A percentile compares a stretch with the other conserved stretches of the same genome.
These are phyloP conservation scores for Vanessa tameamea DNA, from an alignment of 1,140 invertebrate genomes.

Conservation along the genomic window DNA sequence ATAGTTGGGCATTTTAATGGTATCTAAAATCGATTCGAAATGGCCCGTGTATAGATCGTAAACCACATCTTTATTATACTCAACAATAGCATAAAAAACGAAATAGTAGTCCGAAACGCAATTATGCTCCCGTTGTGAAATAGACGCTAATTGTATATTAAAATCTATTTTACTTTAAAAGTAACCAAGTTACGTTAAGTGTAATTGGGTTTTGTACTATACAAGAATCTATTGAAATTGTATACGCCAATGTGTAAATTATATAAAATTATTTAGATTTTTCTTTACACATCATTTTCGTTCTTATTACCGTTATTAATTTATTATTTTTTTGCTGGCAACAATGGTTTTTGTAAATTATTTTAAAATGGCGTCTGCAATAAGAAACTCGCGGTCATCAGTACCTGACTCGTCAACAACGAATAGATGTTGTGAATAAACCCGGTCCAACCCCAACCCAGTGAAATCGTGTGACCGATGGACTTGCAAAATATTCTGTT, in stretches of 20 bases:
- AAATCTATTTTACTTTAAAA: slow-evolving; percentile 16
- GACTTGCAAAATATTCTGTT: slow-evolving; percentile 69
- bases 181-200: slow-evolving; percentile 19
- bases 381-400: slow-evolving; percentile 11
- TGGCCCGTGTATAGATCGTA: background rate
- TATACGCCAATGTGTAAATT: slow-evolving; percentile 33
- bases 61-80: slow-evolving; percentile 12
- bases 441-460: slow-evolving; percentile 51
- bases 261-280: background rate
- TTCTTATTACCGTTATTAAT: background rate
- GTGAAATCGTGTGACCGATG: slow-evolving; percentile 39
- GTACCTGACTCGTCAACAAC: slow-evolving; percentile 48
- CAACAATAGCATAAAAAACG: slow-evolving; percentile 3
- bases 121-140: slow-evolving; percentile 6
- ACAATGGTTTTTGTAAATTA: slow-evolving; percentile 6
- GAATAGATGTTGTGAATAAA: slow-evolving; percentile 60
- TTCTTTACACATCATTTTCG: background rate
- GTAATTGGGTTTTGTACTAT: slow-evolving; percentile 19
- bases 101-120: slow-evolving; percentile 9
- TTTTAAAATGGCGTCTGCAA: slow-evolving; percentile 22
- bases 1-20: background rate
- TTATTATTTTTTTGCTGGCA: slow-evolving; percentile 10
- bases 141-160: slow-evolving; percentile 3
- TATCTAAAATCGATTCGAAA: slow-evolving; percentile 5
- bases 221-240: slow-evolving; percentile 25